Percentiles rank a stretch among this genome's conserved stretches.
phyloP scores from a whole-genome alignment of 2,888 invertebrate genomes.

The Anagyrus pseudococci region DNA sequence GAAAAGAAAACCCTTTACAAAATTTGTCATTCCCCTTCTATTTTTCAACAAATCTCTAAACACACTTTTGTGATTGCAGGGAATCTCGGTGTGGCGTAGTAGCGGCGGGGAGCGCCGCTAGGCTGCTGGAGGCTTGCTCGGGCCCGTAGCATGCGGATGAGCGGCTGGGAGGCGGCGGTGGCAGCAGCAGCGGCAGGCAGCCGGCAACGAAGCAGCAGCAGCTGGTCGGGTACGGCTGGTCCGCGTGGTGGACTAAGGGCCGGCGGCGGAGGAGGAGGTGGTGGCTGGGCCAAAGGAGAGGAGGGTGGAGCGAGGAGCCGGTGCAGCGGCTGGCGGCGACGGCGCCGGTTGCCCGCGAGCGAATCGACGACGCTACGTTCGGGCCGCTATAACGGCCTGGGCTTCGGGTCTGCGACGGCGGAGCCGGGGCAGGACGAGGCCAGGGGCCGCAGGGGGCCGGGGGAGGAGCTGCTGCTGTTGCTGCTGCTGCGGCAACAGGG shows the following conservation, averaged over 20 bases:
- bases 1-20: no score
- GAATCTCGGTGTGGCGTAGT: no score
- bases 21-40: no score
- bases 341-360: background rate
- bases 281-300: conserved; percentile 43
- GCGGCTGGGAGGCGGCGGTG: conserved; percentile 2
- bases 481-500: conserved; percentile 46
- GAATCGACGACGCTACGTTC: background rate
- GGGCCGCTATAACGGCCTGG: background rate
- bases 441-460: no score
- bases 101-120: background rate
- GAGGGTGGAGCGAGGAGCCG: background rate
- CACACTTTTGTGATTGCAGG: no score
- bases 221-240: background rate
- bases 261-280: background rate
- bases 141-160: conserved; percentile 33
- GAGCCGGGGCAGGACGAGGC: conserved; percentile 45
- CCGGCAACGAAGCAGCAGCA: background rate
- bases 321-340: background rate
- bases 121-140: no score
- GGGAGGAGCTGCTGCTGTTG: no score
- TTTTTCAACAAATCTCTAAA: no score
- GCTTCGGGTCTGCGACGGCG: background rate
- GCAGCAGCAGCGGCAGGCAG: conserved; percentile 23
- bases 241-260: background rate